phyloP scores from a whole-genome alignment of 2,797 vertebrate genomes.

The Rhincodon typus region DNA sequence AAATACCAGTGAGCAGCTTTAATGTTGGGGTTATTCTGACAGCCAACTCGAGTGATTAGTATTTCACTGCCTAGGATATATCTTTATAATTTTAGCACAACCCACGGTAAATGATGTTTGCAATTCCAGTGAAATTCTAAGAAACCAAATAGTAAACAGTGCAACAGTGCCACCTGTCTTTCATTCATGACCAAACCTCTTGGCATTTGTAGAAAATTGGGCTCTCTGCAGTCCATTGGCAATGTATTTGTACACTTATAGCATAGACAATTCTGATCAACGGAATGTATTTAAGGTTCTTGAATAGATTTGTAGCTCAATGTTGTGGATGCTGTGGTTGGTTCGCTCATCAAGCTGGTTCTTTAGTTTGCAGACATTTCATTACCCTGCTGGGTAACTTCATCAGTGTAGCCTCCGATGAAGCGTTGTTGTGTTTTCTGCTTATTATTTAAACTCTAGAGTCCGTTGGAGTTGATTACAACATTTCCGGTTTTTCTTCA shows the following conservation, averaged over 20 bases:
- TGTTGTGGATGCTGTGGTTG: no score
- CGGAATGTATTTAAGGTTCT: background rate
- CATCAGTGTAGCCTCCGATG: no score
- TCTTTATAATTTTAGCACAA: background rate
- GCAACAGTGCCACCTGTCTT: slow-evolving; percentile 13
- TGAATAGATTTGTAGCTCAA: no score
- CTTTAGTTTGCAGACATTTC: no score
- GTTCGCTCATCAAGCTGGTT: no score
- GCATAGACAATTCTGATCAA: background rate
- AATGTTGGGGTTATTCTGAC: background rate
- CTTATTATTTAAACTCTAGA: no score
- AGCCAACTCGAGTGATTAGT: background rate
- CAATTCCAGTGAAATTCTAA: background rate
- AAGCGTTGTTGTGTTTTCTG: no score
- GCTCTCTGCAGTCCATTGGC: background rate
- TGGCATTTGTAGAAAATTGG: background rate
- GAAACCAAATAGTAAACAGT: background rate
- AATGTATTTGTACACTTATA: background rate
- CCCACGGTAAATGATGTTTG: background rate
- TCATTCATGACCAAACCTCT: background rate
- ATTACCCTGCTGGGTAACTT: no score
- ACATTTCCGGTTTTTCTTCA: no score
- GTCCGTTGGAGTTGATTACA: no score
- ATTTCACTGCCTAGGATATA: background rate
- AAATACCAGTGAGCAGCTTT: background rate